Evolutionary conservation across 2,888 invertebrate genomes (phyloP).

Genomic region (Ecliptopera silaceata): DNA sequence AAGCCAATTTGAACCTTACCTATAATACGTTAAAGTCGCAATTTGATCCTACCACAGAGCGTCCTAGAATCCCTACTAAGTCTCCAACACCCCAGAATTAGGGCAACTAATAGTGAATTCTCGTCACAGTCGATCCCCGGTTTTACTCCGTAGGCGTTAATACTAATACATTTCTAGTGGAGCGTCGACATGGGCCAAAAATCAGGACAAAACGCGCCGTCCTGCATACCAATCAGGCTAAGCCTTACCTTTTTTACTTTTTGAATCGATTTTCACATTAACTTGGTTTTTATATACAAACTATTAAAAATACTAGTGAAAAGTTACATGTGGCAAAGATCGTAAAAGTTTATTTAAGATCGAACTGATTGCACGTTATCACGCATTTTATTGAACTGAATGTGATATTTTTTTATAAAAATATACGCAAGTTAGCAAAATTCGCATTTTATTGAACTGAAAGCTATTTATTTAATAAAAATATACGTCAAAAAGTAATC

Average conservation of each 20-base stretch:
- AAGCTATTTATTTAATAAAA: too few species aligned
- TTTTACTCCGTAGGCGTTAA: slow-evolving; percentile 72
- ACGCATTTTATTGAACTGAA: too few species aligned
- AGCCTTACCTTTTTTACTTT: slow-evolving; percentile 15
- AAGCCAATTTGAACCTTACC: neutral
- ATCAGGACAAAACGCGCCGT: slow-evolving; percentile 68
- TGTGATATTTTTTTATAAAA: too few species aligned
- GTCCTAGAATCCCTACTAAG: slow-evolving; percentile 33
- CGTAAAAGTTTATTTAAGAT: too few species aligned
- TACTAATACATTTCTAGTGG: slow-evolving; percentile 77
- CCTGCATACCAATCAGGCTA: slow-evolving; percentile 75
- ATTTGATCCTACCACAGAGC: slow-evolving; percentile 9
- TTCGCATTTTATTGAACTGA: too few species aligned
- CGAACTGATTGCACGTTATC: too few species aligned
- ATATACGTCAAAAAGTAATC: too few species aligned
- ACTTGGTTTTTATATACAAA: neutral
- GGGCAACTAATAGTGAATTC: slow-evolving; percentile 64
- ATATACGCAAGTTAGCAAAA: too few species aligned
- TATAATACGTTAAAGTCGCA: neutral
- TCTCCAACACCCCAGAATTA: slow-evolving; percentile 33
- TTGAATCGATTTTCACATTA: neutral
- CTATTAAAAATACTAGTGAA: too few species aligned
- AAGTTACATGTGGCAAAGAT: too few species aligned
- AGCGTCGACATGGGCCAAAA: slow-evolving; percentile 76
- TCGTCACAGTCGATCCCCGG: slow-evolving; percentile 62